phyloP scores from a whole-genome alignment of 2,888 invertebrate species.

The Dryococelus australis region DNA sequence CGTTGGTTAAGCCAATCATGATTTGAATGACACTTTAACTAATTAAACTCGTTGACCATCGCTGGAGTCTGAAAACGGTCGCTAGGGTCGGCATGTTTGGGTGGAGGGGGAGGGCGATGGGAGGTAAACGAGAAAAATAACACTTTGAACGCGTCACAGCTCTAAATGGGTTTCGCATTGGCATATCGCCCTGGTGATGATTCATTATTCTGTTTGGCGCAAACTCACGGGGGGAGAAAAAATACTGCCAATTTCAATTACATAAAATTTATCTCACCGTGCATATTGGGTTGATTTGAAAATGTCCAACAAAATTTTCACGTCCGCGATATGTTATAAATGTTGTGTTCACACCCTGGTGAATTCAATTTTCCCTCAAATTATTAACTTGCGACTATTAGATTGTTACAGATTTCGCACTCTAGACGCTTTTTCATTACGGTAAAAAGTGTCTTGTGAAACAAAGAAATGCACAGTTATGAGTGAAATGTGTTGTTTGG shows the following conservation, averaged over 20 bases:
- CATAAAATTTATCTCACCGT: neutral
- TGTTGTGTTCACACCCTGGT: neutral
- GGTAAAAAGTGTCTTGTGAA: too few relatives aligned
- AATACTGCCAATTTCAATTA: neutral
- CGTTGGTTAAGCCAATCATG: neutral
- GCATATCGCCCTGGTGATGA: neutral
- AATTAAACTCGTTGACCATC: slow-evolving; percentile 4
- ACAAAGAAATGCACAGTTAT: too few relatives aligned
- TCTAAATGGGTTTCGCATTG: neutral
- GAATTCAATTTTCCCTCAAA: neutral
- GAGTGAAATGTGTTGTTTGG: too few relatives aligned
- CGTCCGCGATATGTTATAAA: neutral
- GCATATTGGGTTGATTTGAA: neutral
- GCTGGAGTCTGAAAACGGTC: neutral
- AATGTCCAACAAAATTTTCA: slow-evolving; percentile 5
- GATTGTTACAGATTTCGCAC: neutral
- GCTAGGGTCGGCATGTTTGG: neutral
- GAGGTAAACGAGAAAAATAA: neutral
- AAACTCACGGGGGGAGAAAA: neutral
- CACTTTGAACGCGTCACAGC: neutral
- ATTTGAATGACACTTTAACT: slow-evolving; percentile 27
- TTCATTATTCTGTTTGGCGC: slow-evolving; percentile 9
- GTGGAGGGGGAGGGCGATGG: neutral
- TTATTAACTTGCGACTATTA: neutral
- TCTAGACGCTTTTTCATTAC: neutral